Base-by-base conservation (phyloP, 2,113 vertebrate species). In the Platichthys stellatus region DNA sequence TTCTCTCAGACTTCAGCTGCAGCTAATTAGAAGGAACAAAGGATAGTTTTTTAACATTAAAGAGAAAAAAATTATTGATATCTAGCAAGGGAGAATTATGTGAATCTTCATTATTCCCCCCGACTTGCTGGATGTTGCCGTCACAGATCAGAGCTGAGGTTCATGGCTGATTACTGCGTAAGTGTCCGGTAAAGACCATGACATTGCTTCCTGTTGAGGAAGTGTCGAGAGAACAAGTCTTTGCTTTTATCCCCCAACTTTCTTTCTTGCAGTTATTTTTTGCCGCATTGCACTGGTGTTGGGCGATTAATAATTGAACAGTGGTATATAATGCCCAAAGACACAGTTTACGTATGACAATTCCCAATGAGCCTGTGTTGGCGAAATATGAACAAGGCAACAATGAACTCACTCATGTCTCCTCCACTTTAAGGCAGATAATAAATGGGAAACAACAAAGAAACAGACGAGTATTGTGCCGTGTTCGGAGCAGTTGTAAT, bases 11-110 rank as follows among this genome's bases (percentile, higher is more conserved):
- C 68, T 76, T 76, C 66, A 69, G 20, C 68, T 85, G 58, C 72
- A 69, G 61, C 74, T 86, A 83, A 87, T 90, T 87, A 82, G 49
- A 68, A 43, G 4, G 26, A 85, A 87, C 65, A 82, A 78, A 78
- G 68, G 12, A 62, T 20, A 70, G 11, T 23, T 23, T 80, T 63
- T 5, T 68, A 62, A 74, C 64, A 28, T 83, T 83, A 69, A 23
- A 38, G 65, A 15, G 40, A 31, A 60, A 67, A 74, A 59, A 49
- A 28, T 63, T 72, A 86, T 51, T 69, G 51, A 80, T 79, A 28
- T 79, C 68, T 62, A 49, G 15, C 20, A 10, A 31, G 56, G 31
- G 40, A 47, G 59, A 35, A 63, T 63, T 53, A 4, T 54, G 67
- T 62, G 4, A 63, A 47, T 62, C n/a, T 49, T 23, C 6, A 24